Evolutionary conservation across 1,140 invertebrate species (phyloP), one percentile per base, ranked within the genome.

Genomic region (Anastrepha ludens): DNA sequence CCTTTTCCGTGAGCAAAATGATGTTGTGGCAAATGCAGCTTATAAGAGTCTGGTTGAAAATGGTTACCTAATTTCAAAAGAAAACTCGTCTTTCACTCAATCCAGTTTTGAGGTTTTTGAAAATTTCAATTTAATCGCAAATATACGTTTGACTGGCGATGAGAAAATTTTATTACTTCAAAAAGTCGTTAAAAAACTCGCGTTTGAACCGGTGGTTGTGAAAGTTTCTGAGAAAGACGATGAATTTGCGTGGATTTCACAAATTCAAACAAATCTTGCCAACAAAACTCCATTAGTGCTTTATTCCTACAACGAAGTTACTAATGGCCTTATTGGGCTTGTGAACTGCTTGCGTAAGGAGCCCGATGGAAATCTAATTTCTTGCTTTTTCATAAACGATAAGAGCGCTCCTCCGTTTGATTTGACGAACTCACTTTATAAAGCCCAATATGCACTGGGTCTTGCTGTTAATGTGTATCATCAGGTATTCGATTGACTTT

Each of bases 251-350:
- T 96, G 95, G 95, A 87, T 96, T 2, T 78, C 91, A 3, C 89
- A 93, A 41, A 89, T 96, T n/a, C 94, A 96, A 90, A 91, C 94
- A 29, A 93, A 94, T 13, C 90, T 95, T 7, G 78, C 20, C 2
- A 94, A 95, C 88, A 94, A 94, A 89, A 93, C 94, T 11, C 74
- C 89, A 11, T 89, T 92, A 1, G 87, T 96, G 8, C 89, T 96
- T 0, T 95, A 95, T 67, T 93, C 94, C 8, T 94, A 96, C 92
- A 94, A 95, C 88, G 95, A 96, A 87, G 92, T 93, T n/a, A 92
- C 95, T 1, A 97, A 95, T 93, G 98, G 98, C 50, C 93, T 98
- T 20, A 90, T 99, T 29, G 98, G 98, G 15, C 93, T 99, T n/a
- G 94, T 96, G 0, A 97, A 97, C 81, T 97, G 96, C 90, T 89